A percentile compares a stretch with the other conserved stretches of the same genome.
phyloP scores from a whole-genome alignment of 2,113 vertebrate genomes.

The Gulo gulo region DNA sequence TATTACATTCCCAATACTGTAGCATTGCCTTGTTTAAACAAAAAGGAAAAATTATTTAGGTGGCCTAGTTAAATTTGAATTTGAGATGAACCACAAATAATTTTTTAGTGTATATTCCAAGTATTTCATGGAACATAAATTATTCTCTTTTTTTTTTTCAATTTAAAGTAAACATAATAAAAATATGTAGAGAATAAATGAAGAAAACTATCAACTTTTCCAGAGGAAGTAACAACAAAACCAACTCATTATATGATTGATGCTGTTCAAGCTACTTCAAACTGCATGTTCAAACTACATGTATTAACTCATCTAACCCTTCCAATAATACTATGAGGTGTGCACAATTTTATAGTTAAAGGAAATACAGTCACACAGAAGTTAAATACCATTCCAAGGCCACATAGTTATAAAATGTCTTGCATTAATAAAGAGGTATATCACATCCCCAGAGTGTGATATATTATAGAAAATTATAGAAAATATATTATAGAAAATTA shows the following conservation, averaged over 20 bases:
- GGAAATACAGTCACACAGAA: neutral
- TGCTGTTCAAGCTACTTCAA: neutral
- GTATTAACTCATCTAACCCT: neutral
- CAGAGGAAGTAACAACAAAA: neutral
- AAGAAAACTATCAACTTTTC: neutral
- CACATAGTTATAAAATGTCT: neutral
- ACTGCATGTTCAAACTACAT: neutral
- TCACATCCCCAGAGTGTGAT: neutral
- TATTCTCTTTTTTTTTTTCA: neutral
- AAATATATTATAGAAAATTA: no score
- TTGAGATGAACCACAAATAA: neutral
- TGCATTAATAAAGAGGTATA: neutral
- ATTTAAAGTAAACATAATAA: neutral
- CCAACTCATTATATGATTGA: neutral
- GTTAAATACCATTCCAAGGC: neutral
- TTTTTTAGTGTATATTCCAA: neutral
- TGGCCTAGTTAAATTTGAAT: neutral
- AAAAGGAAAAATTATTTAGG: neutral
- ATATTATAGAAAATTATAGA: no score
- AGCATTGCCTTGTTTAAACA: neutral
- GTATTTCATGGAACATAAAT: neutral
- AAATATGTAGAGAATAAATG: neutral
- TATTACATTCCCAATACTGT: neutral
- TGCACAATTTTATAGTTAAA: neutral
- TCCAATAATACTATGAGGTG: neutral